Evolutionary conservation across 1,140 invertebrate species (phyloP), one percentile per base, ranked within the genome.

Genomic region (Macrobrachium rosenbergii): DNA sequence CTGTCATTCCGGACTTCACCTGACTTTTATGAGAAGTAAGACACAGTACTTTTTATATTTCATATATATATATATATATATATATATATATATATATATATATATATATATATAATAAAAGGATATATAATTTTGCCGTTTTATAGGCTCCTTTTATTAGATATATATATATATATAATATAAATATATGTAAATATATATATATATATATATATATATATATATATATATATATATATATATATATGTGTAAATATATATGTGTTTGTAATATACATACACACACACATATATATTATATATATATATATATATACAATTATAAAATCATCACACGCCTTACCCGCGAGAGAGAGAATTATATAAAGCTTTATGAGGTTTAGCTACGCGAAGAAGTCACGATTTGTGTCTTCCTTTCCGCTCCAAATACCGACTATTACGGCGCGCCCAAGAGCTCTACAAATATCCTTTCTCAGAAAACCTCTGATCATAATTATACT

Each of bases 161-260:
- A 67, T 19, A 14, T 67, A 67, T 19, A 67, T 19, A 72, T 23
- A 6, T 23, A 23, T 37, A 23, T 72, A 72, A 52, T 52, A 52
- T 52, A 52, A 5, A 52, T 52, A 52, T 52, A 52, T 52, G 10
- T 52, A 52, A 5, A 52, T 52, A 52, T 52, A 52, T 52, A 52
- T 52, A 52, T 52, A 52, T 52, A 52, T 52, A 52, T 52, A 67
- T 67, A 67, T 67, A 67, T 67, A 67, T 67, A 67, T 67, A 19
- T 67, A 69, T 52, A 69, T 21, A 69, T 69, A 69, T 69, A 69
- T 69, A 69, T 69, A 69, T 69, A 69, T 69, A 69, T 69, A 69
- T 69, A 69, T 69, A 69, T 69, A 69, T 69, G n/a, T 69, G n/a
- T 69, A 69, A 17, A n/a, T 69, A 69, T 69, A 69, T 69, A 69